Evolutionary conservation across 2,113 vertebrate genomes (phyloP).

Genomic region (Crotalus viridis): DNA sequence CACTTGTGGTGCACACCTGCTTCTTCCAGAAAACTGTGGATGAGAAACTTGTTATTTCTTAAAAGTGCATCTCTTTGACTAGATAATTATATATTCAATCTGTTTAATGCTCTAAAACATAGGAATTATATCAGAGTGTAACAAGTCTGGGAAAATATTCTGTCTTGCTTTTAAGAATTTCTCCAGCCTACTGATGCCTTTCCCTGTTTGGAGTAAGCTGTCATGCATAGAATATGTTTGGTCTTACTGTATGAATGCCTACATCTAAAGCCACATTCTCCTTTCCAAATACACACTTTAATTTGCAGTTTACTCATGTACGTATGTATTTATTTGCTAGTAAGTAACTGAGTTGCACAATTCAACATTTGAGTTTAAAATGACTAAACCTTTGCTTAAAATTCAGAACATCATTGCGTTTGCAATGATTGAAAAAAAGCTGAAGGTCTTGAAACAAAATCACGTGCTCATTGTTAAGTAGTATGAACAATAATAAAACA

Average conservation of each 20-base stretch:
- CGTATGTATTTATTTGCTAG: not conserved
- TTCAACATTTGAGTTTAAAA: slow-evolving; percentile 41
- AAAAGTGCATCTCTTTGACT: not conserved
- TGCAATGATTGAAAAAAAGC: slow-evolving; percentile 31
- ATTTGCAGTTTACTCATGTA: not conserved
- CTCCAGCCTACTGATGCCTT: not conserved
- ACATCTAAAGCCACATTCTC: not conserved
- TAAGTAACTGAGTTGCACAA: slow-evolving; percentile 40
- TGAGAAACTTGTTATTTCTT: not conserved
- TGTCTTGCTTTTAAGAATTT: not conserved
- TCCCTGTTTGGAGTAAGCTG: not conserved
- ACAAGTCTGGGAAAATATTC: not conserved
- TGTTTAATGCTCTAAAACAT: not conserved
- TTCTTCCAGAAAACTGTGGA: no score
- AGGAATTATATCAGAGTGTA: not conserved
- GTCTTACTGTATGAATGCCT: not conserved
- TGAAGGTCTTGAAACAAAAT: slow-evolving; percentile 49
- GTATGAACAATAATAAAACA: slow-evolving; percentile 37
- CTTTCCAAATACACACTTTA: not conserved
- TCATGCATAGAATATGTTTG: not conserved
- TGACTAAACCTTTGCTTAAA: not conserved
- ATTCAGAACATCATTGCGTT: slow-evolving; percentile 40
- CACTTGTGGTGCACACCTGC: not conserved
- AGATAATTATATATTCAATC: not conserved
- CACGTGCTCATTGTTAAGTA: slow-evolving; percentile 36